A percentile compares a stretch with the other conserved stretches of the same genome.
Evolutionary conservation across 1,140 invertebrate genomes (phyloP).

Genomic region (Ooceraea biroi): DNA sequence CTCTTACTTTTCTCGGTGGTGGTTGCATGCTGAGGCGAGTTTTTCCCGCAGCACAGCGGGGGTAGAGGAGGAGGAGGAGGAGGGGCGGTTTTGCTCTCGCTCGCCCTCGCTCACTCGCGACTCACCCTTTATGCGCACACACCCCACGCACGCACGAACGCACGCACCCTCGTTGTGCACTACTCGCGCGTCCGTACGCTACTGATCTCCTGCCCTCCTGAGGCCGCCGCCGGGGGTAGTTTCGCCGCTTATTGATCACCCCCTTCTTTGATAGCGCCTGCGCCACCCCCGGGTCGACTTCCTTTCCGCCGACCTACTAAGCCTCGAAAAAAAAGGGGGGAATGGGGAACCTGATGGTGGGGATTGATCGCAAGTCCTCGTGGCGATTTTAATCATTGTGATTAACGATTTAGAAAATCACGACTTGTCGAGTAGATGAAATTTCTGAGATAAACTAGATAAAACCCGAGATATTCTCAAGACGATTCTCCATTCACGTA

Average conservation of each 20-base stretch:
- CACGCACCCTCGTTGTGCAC: slow-evolving; percentile 71
- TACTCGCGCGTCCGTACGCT: slow-evolving; percentile 78
- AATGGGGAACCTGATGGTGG: background rate
- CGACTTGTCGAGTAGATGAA: background rate
- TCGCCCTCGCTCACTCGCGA: slow-evolving; percentile 55
- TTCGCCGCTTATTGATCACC: slow-evolving; percentile 81
- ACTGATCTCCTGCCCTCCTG: slow-evolving; percentile 80
- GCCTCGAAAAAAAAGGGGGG: background rate
- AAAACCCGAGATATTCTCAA: too few species aligned
- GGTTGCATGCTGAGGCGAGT: slow-evolving; percentile 89
- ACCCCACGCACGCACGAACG: slow-evolving; percentile 64
- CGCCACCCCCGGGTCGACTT: slow-evolving; percentile 67
- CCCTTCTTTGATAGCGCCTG: slow-evolving; percentile 71
- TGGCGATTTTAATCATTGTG: slow-evolving; percentile 1
- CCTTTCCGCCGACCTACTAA: slow-evolving; percentile 53
- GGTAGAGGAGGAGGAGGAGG: slow-evolving; percentile 43
- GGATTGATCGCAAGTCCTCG: background rate
- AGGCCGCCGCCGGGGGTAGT: slow-evolving; percentile 62
- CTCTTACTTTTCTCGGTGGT: slow-evolving; percentile 91
- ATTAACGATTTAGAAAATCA: slow-evolving; percentile 12
- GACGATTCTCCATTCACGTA: too few species aligned
- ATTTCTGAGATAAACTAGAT: too few species aligned
- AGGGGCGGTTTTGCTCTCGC: slow-evolving; percentile 44
- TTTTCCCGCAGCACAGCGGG: slow-evolving; percentile 41
- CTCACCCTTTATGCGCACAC: slow-evolving; percentile 74